These are phyloP conservation scores for Icerya purchasi DNA, from an alignment of 2,888 invertebrate genomes.

Conservation along the genomic window DNA sequence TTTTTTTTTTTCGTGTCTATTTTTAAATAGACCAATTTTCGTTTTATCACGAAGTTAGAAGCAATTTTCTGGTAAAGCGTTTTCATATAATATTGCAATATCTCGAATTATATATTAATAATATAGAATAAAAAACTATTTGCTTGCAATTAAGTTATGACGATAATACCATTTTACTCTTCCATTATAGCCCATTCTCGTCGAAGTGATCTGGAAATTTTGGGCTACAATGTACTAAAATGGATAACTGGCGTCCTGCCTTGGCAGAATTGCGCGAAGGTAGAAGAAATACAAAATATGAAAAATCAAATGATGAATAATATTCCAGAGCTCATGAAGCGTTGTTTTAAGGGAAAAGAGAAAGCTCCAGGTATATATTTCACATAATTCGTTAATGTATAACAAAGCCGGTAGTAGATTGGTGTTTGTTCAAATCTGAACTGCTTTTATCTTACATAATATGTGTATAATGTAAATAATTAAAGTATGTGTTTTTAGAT, in stretches of 20 bases:
- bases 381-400: neutral
- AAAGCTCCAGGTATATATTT: constrained; percentile 3
- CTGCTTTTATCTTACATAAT: no score
- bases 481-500: no score
- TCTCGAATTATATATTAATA: neutral
- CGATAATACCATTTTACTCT: neutral
- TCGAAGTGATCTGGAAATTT: constrained; percentile 81
- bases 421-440: no score
- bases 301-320: constrained; percentile 12
- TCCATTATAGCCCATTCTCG: constrained; percentile 34
- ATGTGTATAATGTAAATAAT: no score
- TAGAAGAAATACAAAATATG: constrained; percentile 6
- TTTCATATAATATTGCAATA: no score
- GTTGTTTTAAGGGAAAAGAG: constrained; percentile 6
- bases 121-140: neutral
- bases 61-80: no score
- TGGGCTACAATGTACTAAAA: constrained; percentile 82
- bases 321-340: constrained; percentile 2
- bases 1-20: no score
- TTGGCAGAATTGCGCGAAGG: constrained; percentile 39
- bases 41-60: no score
- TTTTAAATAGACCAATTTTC: no score
- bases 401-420: no score
- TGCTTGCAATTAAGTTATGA: neutral
- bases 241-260: constrained; percentile 80